These are phyloP conservation scores for Orthonyx spaldingii DNA, from an alignment of 2,113 vertebrate species.

Conservation along the genomic window DNA sequence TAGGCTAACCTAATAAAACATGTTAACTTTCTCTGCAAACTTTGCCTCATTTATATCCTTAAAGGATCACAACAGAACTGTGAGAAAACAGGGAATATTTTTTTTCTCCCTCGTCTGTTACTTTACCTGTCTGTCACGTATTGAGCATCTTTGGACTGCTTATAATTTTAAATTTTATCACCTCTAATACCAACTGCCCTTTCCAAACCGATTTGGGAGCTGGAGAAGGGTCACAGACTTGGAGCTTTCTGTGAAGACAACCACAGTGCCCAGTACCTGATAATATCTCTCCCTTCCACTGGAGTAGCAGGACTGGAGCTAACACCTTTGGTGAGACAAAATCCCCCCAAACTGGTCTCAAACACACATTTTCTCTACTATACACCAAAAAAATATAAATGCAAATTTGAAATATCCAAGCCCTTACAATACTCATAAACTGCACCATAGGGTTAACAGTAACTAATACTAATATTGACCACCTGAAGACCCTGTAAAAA, in stretches of 20 bases:
- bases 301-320: neutral
- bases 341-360: neutral
- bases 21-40: neutral
- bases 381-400: neutral
- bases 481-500: neutral
- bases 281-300: neutral
- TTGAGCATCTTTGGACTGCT: neutral
- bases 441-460: neutral
- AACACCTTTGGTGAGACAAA: neutral
- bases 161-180: neutral
- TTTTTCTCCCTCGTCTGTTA: neutral
- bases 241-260: neutral
- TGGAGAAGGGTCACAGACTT: neutral
- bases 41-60: neutral
- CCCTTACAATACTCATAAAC: neutral
- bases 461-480: neutral
- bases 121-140: neutral
- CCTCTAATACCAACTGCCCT: neutral
- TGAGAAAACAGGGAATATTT: neutral
- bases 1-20: neutral
- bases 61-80: neutral
- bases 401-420: neutral
- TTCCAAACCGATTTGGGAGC: neutral
- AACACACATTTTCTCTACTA: neutral
- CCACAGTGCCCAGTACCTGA: neutral